Percentiles rank a stretch among this genome's conserved stretches.
These are phyloP conservation scores for Dendrolimus houi DNA, from an alignment of 2,888 invertebrate genomes.

Conservation along the genomic window DNA sequence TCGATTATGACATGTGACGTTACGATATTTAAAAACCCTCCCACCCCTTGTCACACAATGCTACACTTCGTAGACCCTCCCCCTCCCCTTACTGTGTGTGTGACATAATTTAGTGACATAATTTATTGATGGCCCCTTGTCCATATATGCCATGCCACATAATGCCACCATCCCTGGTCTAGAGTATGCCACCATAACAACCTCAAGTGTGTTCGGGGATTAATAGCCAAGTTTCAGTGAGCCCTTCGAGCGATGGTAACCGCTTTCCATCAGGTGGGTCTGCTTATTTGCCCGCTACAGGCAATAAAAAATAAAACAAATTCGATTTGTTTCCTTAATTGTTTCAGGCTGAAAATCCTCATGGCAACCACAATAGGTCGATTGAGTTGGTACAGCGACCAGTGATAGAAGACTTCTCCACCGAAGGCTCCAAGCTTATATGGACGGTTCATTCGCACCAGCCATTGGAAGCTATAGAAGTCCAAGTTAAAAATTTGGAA, in stretches of 20 bases:
- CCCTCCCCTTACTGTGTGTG: too few relatives aligned
- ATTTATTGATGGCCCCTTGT: too few relatives aligned
- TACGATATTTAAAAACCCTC: too few relatives aligned
- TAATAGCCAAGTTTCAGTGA: too few relatives aligned
- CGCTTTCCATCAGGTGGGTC: not conserved
- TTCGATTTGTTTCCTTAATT: not conserved
- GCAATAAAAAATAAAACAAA: not conserved
- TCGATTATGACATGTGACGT: too few relatives aligned
- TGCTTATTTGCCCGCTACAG: not conserved
- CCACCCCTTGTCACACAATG: too few relatives aligned
- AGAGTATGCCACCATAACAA: too few relatives aligned
- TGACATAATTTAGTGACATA: too few relatives aligned
- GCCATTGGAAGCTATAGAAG: conserved; percentile 37
- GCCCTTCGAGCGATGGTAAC: not conserved
- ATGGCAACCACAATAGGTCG: conserved; percentile 50
- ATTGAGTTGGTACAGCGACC: conserved; percentile 54
- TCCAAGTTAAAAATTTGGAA: conserved; percentile 30
- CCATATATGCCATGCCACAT: too few relatives aligned
- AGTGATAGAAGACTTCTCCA: conserved; percentile 37
- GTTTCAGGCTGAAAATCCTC: conserved; percentile 48
- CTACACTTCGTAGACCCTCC: too few relatives aligned
- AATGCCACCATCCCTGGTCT: too few relatives aligned
- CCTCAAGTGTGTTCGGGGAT: too few relatives aligned
- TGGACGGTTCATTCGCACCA: conserved; percentile 55
- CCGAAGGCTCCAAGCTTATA: conserved; percentile 34